Conservation (phyloP, 37 sponge, comb jelly and placozoan species). For the Petrosia ficiformis region DNA sequence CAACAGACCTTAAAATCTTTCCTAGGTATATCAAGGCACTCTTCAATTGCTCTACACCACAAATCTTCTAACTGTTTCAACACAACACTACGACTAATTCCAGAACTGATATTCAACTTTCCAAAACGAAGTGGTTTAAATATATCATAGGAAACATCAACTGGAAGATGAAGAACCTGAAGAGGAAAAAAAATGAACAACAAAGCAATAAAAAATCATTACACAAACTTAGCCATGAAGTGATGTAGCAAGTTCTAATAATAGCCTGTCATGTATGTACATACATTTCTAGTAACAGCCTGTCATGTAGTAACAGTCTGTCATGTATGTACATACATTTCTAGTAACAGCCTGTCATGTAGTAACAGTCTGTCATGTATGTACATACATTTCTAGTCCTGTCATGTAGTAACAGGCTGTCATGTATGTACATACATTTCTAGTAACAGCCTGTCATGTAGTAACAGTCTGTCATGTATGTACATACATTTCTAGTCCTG, state of each 20-base stretch:
- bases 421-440: too few relatives aligned
- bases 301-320: too few relatives aligned
- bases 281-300: too few relatives aligned
- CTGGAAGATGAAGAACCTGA: constrained; percentile 77
- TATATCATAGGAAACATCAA: constrained; percentile 53
- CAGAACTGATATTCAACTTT: constrained; percentile 28
- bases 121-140: constrained; percentile 79
- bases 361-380: too few relatives aligned
- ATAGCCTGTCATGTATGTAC: background rate
- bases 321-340: too few relatives aligned
- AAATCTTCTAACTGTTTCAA: constrained; percentile 73
- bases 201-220: background rate
- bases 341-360: too few relatives aligned
- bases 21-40: constrained; percentile 47
- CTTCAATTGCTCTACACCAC: constrained; percentile 79
- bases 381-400: too few relatives aligned
- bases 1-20: constrained; percentile 68
- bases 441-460: too few relatives aligned
- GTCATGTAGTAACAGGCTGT: too few relatives aligned
- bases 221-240: background rate
- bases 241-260: background rate
- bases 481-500: too few relatives aligned
- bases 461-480: too few relatives aligned
- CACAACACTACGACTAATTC: constrained; percentile 30
- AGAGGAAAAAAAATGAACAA: background rate